Base-by-base conservation (phyloP, 2,888 invertebrate species). In the Candidula unifasciata region DNA sequence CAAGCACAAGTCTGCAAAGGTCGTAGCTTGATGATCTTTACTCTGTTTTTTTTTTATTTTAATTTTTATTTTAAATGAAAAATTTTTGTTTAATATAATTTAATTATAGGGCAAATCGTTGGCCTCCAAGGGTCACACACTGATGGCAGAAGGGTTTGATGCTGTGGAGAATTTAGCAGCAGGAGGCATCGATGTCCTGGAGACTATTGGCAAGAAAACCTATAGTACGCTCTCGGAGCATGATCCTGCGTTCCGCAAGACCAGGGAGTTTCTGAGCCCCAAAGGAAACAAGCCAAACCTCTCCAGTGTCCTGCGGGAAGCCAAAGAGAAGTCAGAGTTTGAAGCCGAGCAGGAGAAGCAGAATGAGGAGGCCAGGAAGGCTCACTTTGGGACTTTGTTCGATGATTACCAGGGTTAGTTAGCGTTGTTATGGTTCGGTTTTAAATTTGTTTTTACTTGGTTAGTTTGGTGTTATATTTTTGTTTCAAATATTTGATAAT, bases 151-250 rank as follows among this genome's bases (percentile, higher is more conserved):
- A 33, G 87, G 87, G 30, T 82, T 86, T 85, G 87, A 87, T 60
- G 86, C 85, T 21, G 86, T 86, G 30, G 89, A 89, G 71, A 87
- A 87, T 21, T 81, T 94, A 13, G 93, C 94, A 10, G 90, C 92
- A 52, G 93, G 94, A 27, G 91, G 94, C 74, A 88, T 94, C 37
- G 98, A 97, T 92, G 98, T 98, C 0, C 94, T 98, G 76, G 98
- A 98, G 94, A 96, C 96, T 0, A 97, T 98, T 88, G 98, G 98
- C 13, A 98, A 98, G 93, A 98, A 98, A 93, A 98, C 98, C 0
- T 97, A 98, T 96, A 96, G 97, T 92, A 97, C 97, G 0, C 94
- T 98, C 0, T 97, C 97, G 93, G 97, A 98, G 85, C 97, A 97
- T 52, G 98, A 98, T 94, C 97, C 97, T 0, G 97, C 97, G 0